Evolutionary conservation across 2,888 invertebrate genomes (phyloP).

Genomic region (Cephus rjabovi): DNA sequence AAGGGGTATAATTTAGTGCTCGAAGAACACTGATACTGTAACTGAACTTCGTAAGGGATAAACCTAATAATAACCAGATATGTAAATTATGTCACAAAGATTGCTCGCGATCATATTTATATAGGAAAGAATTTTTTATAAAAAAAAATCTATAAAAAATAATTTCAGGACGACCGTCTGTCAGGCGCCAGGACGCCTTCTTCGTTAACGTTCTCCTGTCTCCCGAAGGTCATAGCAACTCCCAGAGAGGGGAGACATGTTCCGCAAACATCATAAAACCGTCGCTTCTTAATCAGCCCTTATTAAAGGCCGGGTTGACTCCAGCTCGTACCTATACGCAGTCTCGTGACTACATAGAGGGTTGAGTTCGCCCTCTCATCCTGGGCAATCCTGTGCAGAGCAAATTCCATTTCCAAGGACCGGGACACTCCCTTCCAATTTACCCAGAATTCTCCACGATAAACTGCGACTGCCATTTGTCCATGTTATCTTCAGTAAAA

Average conservation of each 20-base stretch:
- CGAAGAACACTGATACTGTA: no score
- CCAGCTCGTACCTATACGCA: slow-evolving; percentile 12
- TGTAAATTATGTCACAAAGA: neutral
- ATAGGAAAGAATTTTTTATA: neutral
- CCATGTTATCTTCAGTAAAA: neutral
- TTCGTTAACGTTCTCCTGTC: neutral
- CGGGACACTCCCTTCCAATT: neutral
- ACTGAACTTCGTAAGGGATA: no score
- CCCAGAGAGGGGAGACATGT: slow-evolving; percentile 41
- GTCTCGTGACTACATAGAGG: slow-evolving; percentile 10
- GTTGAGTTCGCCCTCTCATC: neutral
- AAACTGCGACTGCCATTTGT: neutral
- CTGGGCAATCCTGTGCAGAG: neutral
- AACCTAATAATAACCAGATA: no score
- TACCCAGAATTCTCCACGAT: neutral
- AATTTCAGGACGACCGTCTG: neutral
- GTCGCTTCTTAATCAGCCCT: slow-evolving; percentile 59
- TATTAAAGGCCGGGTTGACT: slow-evolving; percentile 25
- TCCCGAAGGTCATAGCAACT: neutral
- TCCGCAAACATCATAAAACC: slow-evolving; percentile 60
- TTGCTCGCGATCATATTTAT: neutral
- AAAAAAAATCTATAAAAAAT: neutral
- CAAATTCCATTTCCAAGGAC: neutral
- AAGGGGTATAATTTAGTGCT: neutral
- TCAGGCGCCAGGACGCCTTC: neutral